Conservation (phyloP, 2,888 invertebrate species). For the Macrosoma leucophasiata region DNA sequence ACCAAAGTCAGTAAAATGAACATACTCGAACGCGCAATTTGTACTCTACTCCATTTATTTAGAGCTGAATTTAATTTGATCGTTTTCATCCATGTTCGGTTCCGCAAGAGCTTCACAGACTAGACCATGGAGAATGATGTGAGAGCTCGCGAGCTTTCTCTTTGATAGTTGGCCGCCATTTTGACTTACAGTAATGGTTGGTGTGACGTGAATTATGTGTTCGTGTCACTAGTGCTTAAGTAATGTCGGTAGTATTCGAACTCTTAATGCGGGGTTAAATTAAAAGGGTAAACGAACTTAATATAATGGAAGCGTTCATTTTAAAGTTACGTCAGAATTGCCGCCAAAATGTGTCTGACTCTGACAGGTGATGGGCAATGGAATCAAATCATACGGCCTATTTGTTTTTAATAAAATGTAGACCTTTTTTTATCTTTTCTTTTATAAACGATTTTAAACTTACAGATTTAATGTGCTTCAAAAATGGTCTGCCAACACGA, state of each 20-base stretch:
- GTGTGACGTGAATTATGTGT: conserved; percentile 62
- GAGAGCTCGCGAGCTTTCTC: conserved; percentile 68
- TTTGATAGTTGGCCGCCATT: conserved; percentile 71
- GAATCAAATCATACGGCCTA: too few relatives aligned
- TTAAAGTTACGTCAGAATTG: conserved; percentile 2
- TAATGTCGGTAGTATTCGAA: conserved; percentile 55
- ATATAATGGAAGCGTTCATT: conserved; percentile 1
- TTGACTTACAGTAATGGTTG: conserved; percentile 68
- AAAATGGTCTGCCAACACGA: conserved; percentile 56
- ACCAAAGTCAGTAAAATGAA: conserved; percentile 40
- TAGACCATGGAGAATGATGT: conserved; percentile 67
- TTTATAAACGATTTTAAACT: too few relatives aligned
- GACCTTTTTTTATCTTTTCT: too few relatives aligned
- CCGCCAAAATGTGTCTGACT: too few relatives aligned
- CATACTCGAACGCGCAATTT: conserved; percentile 16
- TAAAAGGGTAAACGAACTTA: conserved; percentile 35
- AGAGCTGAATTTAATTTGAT: conserved; percentile 29
- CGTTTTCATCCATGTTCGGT: conserved; percentile 35
- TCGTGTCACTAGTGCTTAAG: conserved; percentile 59
- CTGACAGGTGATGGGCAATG: too few relatives aligned
- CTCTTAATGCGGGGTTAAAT: conserved; percentile 52
- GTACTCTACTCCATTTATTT: conserved; percentile 26
- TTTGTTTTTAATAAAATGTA: too few relatives aligned
- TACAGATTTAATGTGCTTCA: conserved; percentile 34
- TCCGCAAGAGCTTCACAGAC: conserved; percentile 50